phyloP scores from a whole-genome alignment of 2,888 invertebrate species.

The Hyposoter didymator region DNA sequence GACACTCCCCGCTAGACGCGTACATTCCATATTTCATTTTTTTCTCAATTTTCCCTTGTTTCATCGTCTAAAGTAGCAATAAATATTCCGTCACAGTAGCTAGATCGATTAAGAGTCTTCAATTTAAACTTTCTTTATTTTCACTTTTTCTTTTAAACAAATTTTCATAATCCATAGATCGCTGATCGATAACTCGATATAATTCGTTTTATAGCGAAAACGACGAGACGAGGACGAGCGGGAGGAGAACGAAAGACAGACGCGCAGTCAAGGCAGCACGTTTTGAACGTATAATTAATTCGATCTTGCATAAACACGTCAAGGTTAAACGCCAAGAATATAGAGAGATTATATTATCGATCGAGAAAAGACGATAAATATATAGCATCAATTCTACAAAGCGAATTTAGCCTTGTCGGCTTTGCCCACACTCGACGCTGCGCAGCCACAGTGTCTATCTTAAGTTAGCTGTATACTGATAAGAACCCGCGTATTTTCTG shows the following conservation, averaged over 20 bases:
- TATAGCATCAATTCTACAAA: slow-evolving; percentile 44
- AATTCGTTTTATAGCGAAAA: slow-evolving; percentile 28
- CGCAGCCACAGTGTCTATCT: slow-evolving; percentile 26
- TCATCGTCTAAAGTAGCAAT: slow-evolving; percentile 29
- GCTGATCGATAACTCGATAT: slow-evolving; percentile 51
- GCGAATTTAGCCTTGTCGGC: slow-evolving; percentile 45
- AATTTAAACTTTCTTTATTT: slow-evolving; percentile 29
- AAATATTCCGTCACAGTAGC: slow-evolving; percentile 33
- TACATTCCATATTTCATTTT: slow-evolving; percentile 3
- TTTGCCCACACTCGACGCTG: background rate
- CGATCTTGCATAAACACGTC: slow-evolving; percentile 55
- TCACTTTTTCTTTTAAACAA: slow-evolving; percentile 30
- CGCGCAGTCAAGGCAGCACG: background rate
- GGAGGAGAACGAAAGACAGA: background rate
- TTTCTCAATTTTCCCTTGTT: background rate
- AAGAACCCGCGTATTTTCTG: slow-evolving; percentile 52
- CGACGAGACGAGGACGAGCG: background rate
- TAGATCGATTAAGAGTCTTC: slow-evolving; percentile 26
- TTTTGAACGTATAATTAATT: slow-evolving; percentile 52
- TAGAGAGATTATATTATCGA: slow-evolving; percentile 49
- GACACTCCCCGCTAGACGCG: slow-evolving; percentile 19
- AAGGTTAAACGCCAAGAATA: slow-evolving; percentile 16
- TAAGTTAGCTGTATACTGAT: slow-evolving; percentile 53
- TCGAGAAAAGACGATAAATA: slow-evolving; percentile 41
- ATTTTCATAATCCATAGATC: slow-evolving; percentile 56